Evolutionary conservation across 2,797 vertebrate genomes (phyloP).

Genomic region (Lophius americanus): DNA sequence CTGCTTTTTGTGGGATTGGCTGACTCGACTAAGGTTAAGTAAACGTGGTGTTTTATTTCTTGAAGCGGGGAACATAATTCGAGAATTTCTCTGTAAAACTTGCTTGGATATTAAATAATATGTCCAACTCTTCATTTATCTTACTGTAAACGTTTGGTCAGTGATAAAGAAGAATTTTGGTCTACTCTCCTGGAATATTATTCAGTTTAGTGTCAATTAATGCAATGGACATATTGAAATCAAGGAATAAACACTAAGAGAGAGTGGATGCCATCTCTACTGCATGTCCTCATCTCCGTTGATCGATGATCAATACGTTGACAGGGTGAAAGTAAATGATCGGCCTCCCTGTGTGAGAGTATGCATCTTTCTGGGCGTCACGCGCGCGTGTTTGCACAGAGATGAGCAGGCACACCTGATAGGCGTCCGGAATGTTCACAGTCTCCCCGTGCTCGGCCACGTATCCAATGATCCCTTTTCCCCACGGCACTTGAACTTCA

Average conservation of each 20-base stretch:
- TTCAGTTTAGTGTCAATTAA: neutral
- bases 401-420: conserved; percentile 91
- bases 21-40: too few relatives aligned
- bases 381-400: conserved; percentile 35
- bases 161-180: neutral
- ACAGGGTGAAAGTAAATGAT: conserved; percentile 21
- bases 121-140: neutral
- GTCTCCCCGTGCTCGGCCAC: conserved; percentile 97
- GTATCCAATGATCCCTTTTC: conserved; percentile 97
- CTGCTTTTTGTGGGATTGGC: too few relatives aligned
- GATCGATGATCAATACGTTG: conserved; percentile 27
- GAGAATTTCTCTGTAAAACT: neutral
- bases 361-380: conserved; percentile 1
- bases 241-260: neutral
- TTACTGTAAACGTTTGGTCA: neutral
- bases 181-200: neutral
- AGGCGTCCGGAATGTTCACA: conserved; percentile 96
- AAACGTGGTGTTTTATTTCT: too few relatives aligned
- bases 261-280: neutral
- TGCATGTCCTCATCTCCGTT: conserved; percentile 8
- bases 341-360: neutral
- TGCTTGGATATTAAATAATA: neutral
- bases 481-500: conserved; percentile 98
- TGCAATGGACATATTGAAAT: neutral
- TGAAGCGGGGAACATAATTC: neutral